Evolutionary conservation across 2,113 vertebrate species (phyloP), one percentile per base, ranked within the genome.

Genomic region (Meriones unguiculatus): DNA sequence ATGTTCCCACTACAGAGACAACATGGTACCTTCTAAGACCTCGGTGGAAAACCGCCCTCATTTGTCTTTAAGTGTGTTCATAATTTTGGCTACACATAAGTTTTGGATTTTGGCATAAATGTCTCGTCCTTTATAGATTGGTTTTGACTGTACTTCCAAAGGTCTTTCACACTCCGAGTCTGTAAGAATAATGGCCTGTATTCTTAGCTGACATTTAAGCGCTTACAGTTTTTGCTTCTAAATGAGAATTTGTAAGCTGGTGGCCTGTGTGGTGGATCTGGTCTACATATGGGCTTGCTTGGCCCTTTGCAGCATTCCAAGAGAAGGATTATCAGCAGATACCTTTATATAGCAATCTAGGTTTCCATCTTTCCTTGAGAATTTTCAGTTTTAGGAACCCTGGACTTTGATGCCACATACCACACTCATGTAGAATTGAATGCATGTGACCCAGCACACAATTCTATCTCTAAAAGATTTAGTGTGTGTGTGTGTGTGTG

Each of bases 211-310:
- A 87, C 54, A n/a, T 91, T 93, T 57, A 59, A 62, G 52, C 62
- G 59, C 12, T 90, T 94, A 92, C 46, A 30, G 72, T 65, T 90
- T 89, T 90, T 91, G 62, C 59, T 28, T 90, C 90, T 91, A 78
- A 88, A 78, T 97, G 46, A 84, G 94, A 90, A 93, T 20, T 73
- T 91, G 81, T 96, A 86, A 80, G 86, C 82, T 78, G 81, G 70
- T 97, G 76, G 65, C 64, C 64, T 70, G 13, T 65, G 87, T 88
- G 75, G 24, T 76, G 70, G 87, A 88, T 90, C 90, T 97, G 88
- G 87, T 69, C 50, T 77, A 78, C 93, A 95, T 35, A 82, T 89
- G 91, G 69, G 72, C 46, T 95, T 73, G 54, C 73, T 72, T 81
- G 54, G 69, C 50, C 35, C 24, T 80, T 90, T 38, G 30, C 15